These are phyloP conservation scores for Lordiphosa clarofinis DNA, from an alignment of 1,140 invertebrate species.

Conservation along the genomic window DNA sequence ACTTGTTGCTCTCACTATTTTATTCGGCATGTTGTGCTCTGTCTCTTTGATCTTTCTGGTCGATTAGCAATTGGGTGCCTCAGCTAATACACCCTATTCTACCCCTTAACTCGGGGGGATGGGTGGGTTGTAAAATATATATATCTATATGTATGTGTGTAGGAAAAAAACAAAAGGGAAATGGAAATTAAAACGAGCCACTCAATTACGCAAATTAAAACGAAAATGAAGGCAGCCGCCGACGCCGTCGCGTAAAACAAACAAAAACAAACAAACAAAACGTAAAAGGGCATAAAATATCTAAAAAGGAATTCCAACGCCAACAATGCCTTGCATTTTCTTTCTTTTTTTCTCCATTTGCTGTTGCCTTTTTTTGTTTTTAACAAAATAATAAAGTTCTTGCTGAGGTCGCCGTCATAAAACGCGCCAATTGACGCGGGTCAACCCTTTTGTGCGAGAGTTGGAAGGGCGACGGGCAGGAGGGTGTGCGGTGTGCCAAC, in stretches of 20 bases:
- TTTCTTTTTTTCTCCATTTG: background rate
- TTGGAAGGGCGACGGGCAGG: too few relatives aligned
- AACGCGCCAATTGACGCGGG: slow-evolving; percentile 69
- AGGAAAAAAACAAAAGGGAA: slow-evolving; percentile 11
- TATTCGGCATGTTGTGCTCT: too few relatives aligned
- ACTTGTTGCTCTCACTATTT: too few relatives aligned
- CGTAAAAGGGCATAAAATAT: slow-evolving; percentile 28
- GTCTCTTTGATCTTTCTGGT: too few relatives aligned
- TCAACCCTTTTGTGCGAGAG: slow-evolving; percentile 32
- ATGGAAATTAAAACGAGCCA: slow-evolving; percentile 72
- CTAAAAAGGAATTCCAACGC: slow-evolving; percentile 43
- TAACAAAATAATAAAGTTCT: slow-evolving; percentile 63
- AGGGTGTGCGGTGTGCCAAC: slow-evolving; percentile 1
- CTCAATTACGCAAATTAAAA: slow-evolving; percentile 78
- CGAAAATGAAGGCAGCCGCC: slow-evolving; percentile 51
- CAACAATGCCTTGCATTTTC: slow-evolving; percentile 32
- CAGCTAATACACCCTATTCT: too few relatives aligned
- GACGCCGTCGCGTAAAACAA: slow-evolving; percentile 33
- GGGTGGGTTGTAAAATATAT: too few relatives aligned
- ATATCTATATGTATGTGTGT: too few relatives aligned
- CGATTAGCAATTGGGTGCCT: too few relatives aligned
- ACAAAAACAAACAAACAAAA: slow-evolving; percentile 29
- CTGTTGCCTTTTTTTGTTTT: slow-evolving; percentile 17
- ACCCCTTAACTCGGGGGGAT: too few relatives aligned
- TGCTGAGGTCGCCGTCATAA: slow-evolving; percentile 57